Conservation (phyloP, 2,888 invertebrate species). For the Phasia obesa region DNA sequence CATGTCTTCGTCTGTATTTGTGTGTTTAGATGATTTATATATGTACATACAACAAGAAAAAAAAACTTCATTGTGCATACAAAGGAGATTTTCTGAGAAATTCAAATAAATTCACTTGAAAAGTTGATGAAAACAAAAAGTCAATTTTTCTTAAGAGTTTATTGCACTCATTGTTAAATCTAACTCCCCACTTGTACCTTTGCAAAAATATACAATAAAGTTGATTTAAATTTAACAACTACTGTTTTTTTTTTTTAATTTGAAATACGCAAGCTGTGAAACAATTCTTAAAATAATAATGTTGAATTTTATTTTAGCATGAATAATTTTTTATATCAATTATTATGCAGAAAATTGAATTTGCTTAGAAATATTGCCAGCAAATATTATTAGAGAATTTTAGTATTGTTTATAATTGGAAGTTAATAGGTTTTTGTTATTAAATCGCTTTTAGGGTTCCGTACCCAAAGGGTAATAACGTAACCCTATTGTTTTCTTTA, state of each 20-base stretch:
- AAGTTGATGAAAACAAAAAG: conserved; percentile 50
- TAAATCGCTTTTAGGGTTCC: too few relatives aligned
- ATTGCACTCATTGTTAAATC: conserved; percentile 60
- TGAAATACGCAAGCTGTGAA: neutral
- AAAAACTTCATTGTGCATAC: conserved; percentile 3
- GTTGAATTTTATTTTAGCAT: neutral
- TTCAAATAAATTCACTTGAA: conserved; percentile 56
- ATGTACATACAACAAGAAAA: conserved; percentile 23
- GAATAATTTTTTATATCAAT: neutral
- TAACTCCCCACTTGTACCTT: neutral
- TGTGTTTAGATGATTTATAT: neutral
- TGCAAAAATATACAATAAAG: conserved; percentile 28
- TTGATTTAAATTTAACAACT: conserved; percentile 49
- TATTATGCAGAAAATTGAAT: neutral
- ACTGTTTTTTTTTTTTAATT: conserved; percentile 44
- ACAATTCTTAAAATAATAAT: conserved; percentile 2
- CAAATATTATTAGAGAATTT: conserved; percentile 11
- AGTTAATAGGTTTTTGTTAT: too few relatives aligned
- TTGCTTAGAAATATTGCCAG: neutral
- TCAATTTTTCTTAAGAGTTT: conserved; percentile 66
- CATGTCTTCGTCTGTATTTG: too few relatives aligned
- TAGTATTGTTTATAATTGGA: conserved; percentile 6
- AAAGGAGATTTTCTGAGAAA: conserved; percentile 52
- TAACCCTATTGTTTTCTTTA: too few relatives aligned
- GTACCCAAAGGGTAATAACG: too few relatives aligned